These are phyloP conservation scores for Dallia pectoralis DNA, from an alignment of 2,797 vertebrate species.

Conservation along the genomic window DNA sequence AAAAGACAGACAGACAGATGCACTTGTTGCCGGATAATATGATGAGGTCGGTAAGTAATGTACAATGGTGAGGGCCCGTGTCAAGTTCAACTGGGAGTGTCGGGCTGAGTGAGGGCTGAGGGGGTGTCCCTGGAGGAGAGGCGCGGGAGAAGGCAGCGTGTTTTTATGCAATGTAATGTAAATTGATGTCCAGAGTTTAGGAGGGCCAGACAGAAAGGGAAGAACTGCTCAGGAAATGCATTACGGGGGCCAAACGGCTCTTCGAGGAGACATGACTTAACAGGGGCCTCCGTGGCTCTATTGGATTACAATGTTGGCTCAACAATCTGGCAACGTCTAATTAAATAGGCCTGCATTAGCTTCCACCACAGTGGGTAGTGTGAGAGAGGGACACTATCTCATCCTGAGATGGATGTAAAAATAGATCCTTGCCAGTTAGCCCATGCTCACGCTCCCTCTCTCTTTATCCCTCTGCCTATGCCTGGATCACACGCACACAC, in stretches of 20 bases:
- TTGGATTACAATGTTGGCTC: slow-evolving; percentile 76
- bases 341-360: slow-evolving; percentile 78
- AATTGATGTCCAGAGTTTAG: slow-evolving; percentile 70
- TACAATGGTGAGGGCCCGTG: slow-evolving; percentile 54
- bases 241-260: slow-evolving; percentile 59
- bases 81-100: slow-evolving; percentile 59
- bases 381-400: slow-evolving; percentile 71
- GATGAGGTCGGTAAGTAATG: slow-evolving; percentile 57
- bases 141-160: slow-evolving; percentile 51
- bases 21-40: slow-evolving; percentile 62
- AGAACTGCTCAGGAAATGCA: slow-evolving; percentile 67
- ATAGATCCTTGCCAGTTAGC: slow-evolving; percentile 65
- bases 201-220: slow-evolving; percentile 63
- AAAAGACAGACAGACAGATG: slow-evolving; percentile 18
- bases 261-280: slow-evolving; percentile 67
- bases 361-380: slow-evolving; percentile 55
- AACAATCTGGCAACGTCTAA: slow-evolving; percentile 77
- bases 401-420: slow-evolving; percentile 77
- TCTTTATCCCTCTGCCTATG: slow-evolving; percentile 18
- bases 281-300: slow-evolving; percentile 62
- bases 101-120: slow-evolving; percentile 36
- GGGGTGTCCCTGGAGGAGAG: slow-evolving; percentile 33
- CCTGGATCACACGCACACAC: not conserved
- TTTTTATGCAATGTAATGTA: slow-evolving; percentile 67
- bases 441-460: slow-evolving; percentile 21